Percentiles rank a stretch among this genome's conserved stretches.
These are phyloP conservation scores for Chrysolina haemoptera DNA, from an alignment of 2,888 invertebrate species.

Conservation along the genomic window DNA sequence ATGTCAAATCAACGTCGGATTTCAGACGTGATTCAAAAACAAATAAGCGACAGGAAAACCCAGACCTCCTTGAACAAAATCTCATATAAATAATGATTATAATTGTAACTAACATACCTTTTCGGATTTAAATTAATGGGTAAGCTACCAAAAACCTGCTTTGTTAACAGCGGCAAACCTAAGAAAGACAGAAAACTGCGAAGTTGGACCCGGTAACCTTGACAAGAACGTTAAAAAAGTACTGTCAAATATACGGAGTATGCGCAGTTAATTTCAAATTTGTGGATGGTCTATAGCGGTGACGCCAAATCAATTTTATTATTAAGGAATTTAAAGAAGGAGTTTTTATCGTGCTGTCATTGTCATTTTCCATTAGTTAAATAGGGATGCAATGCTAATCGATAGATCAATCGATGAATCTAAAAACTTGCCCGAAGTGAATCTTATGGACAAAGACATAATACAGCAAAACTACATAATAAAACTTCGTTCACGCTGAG, in stretches of 20 bases:
- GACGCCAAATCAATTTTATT: neutral
- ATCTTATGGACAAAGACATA: too few relatives aligned
- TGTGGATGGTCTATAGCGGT: too few relatives aligned
- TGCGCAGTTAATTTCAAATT: conserved; percentile 4
- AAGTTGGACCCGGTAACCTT: conserved; percentile 4
- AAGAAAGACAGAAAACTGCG: conserved; percentile 46
- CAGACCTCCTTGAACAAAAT: conserved; percentile 10
- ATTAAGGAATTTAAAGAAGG: too few relatives aligned
- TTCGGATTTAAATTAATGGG: conserved; percentile 34
- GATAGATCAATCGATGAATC: too few relatives aligned
- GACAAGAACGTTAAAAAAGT: neutral
- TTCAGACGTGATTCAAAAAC: conserved; percentile 44
- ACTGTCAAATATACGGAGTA: neutral
- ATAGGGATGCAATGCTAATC: too few relatives aligned
- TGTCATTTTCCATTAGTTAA: too few relatives aligned
- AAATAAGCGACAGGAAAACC: conserved; percentile 29
- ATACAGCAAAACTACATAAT: too few relatives aligned
- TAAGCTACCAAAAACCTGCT: conserved; percentile 28
- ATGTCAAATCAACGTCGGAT: conserved; percentile 47
- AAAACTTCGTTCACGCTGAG: too few relatives aligned
- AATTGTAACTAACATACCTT: conserved; percentile 29
- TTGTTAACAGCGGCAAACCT: conserved; percentile 48
- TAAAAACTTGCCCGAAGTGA: too few relatives aligned
- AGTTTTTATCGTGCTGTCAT: too few relatives aligned
- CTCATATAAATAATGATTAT: conserved; percentile 17